Percentiles rank a stretch among this genome's conserved stretches.
Conservation (phyloP, 2,113 vertebrate genomes). For the Epinephelus moara region DNA sequence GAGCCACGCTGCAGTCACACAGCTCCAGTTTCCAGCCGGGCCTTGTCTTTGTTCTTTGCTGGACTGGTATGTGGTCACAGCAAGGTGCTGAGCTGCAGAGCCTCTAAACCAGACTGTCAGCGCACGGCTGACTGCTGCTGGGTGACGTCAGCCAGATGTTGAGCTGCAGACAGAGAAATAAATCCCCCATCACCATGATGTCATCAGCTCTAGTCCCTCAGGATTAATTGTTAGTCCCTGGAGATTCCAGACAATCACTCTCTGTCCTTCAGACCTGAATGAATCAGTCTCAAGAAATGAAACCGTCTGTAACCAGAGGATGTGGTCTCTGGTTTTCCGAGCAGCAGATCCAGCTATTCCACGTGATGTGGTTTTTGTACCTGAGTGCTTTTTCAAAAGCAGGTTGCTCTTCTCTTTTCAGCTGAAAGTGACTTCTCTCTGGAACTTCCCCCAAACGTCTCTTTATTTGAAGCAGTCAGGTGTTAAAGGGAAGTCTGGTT, state of each 20-base stretch:
- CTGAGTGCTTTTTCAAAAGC: background rate
- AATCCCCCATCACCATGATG: background rate
- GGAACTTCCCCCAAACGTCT: background rate
- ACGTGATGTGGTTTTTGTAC: background rate
- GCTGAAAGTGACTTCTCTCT: background rate
- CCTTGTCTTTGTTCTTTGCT: background rate
- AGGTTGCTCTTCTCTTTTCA: conserved; percentile 22
- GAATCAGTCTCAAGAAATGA: background rate
- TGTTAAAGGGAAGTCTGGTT: conserved; percentile 47
- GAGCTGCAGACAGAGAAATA: background rate
- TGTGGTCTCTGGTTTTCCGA: background rate
- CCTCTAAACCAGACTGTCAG: background rate
- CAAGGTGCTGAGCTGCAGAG: background rate
- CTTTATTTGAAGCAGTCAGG: conserved; percentile 9
- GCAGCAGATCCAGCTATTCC: background rate
- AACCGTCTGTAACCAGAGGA: background rate
- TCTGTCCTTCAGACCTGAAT: background rate
- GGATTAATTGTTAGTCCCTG: rapidly evolving
- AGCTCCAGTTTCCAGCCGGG: too few relatives aligned
- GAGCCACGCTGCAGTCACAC: too few relatives aligned
- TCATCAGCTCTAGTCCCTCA: background rate
- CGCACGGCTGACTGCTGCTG: background rate
- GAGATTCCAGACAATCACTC: background rate
- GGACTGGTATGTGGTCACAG: conserved; percentile 7
- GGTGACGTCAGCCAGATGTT: background rate